These are phyloP conservation scores for Sthenelais limicola DNA, from an alignment of 2,888 invertebrate species.

Conservation along the genomic window DNA sequence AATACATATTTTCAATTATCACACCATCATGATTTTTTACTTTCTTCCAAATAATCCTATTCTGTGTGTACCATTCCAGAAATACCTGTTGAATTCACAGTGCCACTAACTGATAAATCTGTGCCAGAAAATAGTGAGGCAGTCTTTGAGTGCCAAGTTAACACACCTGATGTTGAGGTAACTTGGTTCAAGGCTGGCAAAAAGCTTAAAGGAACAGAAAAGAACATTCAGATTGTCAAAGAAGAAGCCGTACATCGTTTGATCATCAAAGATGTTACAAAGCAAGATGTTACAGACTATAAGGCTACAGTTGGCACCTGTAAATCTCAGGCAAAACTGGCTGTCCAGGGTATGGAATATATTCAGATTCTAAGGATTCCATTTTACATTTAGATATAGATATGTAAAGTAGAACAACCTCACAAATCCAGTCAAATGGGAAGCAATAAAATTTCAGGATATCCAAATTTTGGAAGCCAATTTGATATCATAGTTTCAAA, in stretches of 20 bases:
- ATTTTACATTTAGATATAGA: too few species aligned
- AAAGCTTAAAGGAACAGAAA: constrained; percentile 19
- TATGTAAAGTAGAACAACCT: too few species aligned
- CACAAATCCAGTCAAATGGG: too few species aligned
- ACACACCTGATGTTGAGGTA: constrained; percentile 83
- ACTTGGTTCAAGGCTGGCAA: constrained; percentile 77
- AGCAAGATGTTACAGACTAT: constrained; percentile 73
- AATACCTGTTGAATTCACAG: constrained; percentile 64
- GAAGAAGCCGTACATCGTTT: constrained; percentile 54
- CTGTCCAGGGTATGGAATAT: constrained; percentile 93
- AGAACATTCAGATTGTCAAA: constrained; percentile 42
- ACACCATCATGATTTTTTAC: too few species aligned
- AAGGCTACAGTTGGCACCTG: constrained; percentile 65
- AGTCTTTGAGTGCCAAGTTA: constrained; percentile 85
- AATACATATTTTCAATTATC: too few species aligned
- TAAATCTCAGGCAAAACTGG: constrained; percentile 69
- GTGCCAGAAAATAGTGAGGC: constrained; percentile 62
- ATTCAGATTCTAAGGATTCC: too few species aligned
- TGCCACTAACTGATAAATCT: constrained; percentile 62
- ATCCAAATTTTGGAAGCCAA: too few species aligned
- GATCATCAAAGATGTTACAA: constrained; percentile 56
- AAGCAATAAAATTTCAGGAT: too few species aligned
- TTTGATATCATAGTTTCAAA: too few species aligned
- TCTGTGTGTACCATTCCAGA: constrained; percentile 62
- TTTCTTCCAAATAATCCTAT: too few species aligned